Percentiles rank a stretch among this genome's conserved stretches.
These are phyloP conservation scores for Steinernema scapterisci DNA, from an alignment of 2,888 invertebrate species.

Conservation along the genomic window DNA sequence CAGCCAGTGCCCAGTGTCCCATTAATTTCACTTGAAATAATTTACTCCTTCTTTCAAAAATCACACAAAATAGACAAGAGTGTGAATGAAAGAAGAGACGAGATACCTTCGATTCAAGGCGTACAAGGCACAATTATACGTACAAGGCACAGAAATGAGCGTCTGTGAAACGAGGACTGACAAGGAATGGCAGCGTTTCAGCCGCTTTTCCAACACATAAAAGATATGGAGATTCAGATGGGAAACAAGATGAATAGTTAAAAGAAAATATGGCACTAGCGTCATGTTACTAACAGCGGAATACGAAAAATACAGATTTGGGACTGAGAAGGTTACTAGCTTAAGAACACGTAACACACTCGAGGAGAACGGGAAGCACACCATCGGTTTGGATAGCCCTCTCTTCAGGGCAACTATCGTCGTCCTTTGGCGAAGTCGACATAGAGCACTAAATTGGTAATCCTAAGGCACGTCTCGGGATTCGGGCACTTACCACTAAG, in stretches of 20 bases:
- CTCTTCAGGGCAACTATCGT: slow-evolving; percentile 52
- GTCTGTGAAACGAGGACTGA: neutral
- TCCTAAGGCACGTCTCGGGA: neutral
- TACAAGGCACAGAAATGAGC: slow-evolving; percentile 27
- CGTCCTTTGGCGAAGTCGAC: slow-evolving; percentile 43
- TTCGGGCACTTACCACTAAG: slow-evolving; percentile 46
- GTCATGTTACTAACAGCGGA: slow-evolving; percentile 21
- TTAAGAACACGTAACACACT: slow-evolving; percentile 59
- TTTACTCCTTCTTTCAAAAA: slow-evolving; percentile 7
- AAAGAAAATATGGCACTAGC: slow-evolving; percentile 29
- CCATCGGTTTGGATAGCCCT: slow-evolving; percentile 58
- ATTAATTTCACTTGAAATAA: too few species aligned
- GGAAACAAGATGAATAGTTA: slow-evolving; percentile 16
- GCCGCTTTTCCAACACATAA: slow-evolving; percentile 15
- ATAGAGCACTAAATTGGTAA: slow-evolving; percentile 56
- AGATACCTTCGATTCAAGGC: slow-evolving; percentile 26
- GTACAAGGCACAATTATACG: neutral
- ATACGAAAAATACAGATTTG: neutral
- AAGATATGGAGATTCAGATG: slow-evolving; percentile 17
- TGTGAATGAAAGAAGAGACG: slow-evolving; percentile 4
- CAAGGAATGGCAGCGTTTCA: slow-evolving; percentile 14
- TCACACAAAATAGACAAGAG: neutral
- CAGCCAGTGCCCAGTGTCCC: too few species aligned
- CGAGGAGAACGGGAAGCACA: slow-evolving; percentile 57
- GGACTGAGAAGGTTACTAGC: neutral